phyloP scores from a whole-genome alignment of 2,797 vertebrate species.

The Scomberomorus guttatus region DNA sequence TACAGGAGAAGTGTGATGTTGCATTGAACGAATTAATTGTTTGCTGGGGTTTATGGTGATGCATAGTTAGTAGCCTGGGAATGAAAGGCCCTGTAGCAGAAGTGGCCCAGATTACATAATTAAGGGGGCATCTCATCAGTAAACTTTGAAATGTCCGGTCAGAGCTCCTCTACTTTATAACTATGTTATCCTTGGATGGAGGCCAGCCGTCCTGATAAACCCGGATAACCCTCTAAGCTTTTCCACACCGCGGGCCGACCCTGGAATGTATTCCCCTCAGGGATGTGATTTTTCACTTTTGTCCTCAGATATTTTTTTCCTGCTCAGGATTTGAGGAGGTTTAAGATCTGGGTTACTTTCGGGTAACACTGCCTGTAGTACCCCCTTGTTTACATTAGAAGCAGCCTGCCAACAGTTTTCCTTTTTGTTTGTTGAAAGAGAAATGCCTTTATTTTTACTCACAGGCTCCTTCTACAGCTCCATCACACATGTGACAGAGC shows the following conservation, averaged over 20 bases:
- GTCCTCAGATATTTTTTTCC: constrained; percentile 38
- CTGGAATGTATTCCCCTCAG: constrained; percentile 55
- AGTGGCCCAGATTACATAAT: constrained; percentile 33
- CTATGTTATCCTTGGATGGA: constrained; percentile 51
- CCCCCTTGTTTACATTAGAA: constrained; percentile 27
- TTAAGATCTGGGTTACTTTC: constrained; percentile 27
- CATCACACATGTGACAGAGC: neutral
- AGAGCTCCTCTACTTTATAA: constrained; percentile 53
- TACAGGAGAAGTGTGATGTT: no score
- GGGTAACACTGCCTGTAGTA: constrained; percentile 15
- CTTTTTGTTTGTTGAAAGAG: neutral
- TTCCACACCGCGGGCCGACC: constrained; percentile 17
- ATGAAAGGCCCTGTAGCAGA: neutral
- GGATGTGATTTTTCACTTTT: constrained; percentile 64
- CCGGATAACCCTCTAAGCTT: constrained; percentile 64
- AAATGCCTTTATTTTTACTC: constrained; percentile 3
- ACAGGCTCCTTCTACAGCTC: neutral
- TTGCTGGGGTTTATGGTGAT: constrained; percentile 4
- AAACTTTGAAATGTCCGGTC: constrained; percentile 56
- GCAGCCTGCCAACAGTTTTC: constrained; percentile 6
- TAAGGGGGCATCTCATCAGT: constrained; percentile 33
- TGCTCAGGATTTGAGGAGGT: constrained; percentile 24
- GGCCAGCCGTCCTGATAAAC: constrained; percentile 67
- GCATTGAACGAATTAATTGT: no score
- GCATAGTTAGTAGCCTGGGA: neutral